Percentiles rank a stretch among this genome's conserved stretches.
Conservation (phyloP, 2,888 invertebrate species). For the Lasioglossum vierecki region DNA sequence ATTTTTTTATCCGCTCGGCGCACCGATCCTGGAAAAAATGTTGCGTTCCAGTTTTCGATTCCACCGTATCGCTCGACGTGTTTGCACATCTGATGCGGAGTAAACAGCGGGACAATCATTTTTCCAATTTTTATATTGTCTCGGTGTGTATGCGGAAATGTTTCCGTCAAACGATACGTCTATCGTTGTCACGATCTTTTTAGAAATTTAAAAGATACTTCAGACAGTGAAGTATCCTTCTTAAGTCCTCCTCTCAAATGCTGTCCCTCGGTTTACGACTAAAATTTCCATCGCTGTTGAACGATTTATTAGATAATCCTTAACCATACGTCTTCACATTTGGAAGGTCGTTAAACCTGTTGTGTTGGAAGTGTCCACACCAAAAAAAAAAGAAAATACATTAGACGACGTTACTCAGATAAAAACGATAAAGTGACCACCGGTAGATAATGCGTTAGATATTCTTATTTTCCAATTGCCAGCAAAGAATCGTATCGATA, state of each 20-base stretch:
- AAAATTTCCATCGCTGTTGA: neutral
- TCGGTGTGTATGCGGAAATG: neutral
- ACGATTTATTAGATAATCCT: neutral
- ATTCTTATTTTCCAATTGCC: neutral
- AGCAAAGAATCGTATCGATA: neutral
- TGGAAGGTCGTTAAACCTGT: neutral
- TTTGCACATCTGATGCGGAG: neutral
- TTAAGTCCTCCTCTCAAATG: neutral
- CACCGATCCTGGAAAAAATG: neutral
- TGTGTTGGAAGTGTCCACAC: neutral
- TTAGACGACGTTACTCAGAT: neutral
- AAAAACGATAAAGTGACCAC: neutral
- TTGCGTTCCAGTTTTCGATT: neutral
- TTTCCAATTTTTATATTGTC: neutral
- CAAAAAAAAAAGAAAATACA: neutral
- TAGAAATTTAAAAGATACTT: too few relatives aligned
- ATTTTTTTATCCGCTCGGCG: constrained; percentile 19
- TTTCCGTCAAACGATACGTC: neutral
- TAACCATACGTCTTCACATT: neutral
- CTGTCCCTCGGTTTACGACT: neutral
- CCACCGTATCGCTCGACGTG: neutral
- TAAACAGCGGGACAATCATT: neutral
- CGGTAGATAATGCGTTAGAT: neutral
- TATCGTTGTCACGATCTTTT: neutral
- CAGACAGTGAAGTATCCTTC: too few relatives aligned